phyloP scores from a whole-genome alignment of 2,888 invertebrate species.

The Pseudococcus jackbeardsleyi region DNA sequence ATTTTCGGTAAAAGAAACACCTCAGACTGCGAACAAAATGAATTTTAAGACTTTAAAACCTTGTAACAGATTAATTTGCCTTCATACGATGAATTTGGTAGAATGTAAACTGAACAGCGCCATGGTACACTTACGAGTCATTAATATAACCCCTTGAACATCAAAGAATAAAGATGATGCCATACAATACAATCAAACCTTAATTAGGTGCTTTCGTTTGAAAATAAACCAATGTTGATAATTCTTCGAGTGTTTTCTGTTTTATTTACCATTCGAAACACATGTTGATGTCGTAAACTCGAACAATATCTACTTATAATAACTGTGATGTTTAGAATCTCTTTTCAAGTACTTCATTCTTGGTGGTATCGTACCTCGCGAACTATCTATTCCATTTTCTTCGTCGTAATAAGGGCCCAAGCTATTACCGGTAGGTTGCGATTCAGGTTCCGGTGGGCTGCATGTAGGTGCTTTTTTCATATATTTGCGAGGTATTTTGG shows the following conservation, averaged over 20 bases:
- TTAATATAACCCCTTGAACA: background rate
- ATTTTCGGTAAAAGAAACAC: too few species aligned
- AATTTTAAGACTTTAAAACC: background rate
- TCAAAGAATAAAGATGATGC: background rate
- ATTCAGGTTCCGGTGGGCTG: background rate
- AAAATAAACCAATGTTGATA: conserved; percentile 1
- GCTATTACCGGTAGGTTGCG: background rate
- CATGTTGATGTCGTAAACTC: background rate
- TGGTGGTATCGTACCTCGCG: conserved; percentile 7
- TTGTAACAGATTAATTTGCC: too few species aligned
- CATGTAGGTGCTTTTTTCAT: conserved; percentile 18
- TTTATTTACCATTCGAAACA: background rate
- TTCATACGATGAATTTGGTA: background rate
- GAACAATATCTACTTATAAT: background rate
- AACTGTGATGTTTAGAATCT: conserved; percentile 12
- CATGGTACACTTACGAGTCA: background rate
- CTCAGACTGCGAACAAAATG: too few species aligned
- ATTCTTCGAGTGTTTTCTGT: background rate
- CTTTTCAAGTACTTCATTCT: conserved; percentile 4
- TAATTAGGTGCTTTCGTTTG: background rate
- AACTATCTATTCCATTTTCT: conserved; percentile 58
- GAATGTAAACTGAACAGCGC: background rate
- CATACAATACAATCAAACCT: background rate
- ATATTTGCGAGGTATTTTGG: conserved; percentile 26
- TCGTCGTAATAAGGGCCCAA: conserved; percentile 54